A percentile compares a stretch with the other conserved stretches of the same genome.
phyloP scores from a whole-genome alignment of 2,888 invertebrate genomes.

The Epinotia nisella region DNA sequence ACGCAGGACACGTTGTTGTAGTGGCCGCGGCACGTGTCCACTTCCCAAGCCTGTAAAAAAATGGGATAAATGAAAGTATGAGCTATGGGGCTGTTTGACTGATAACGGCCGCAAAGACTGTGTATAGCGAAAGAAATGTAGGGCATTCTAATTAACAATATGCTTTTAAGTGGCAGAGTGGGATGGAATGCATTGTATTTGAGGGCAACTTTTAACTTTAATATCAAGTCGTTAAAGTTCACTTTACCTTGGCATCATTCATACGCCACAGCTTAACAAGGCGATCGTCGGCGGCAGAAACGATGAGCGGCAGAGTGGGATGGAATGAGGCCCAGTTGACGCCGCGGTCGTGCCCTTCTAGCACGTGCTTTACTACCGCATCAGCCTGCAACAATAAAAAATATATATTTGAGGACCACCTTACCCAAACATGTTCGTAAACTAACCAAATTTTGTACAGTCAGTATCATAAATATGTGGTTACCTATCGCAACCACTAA shows the following conservation, averaged over 20 bases:
- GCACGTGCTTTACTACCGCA: conserved; percentile 95
- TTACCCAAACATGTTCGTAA: too few relatives aligned
- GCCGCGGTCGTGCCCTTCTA: conserved; percentile 98
- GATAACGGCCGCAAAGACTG: too few relatives aligned
- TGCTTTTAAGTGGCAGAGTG: conserved; percentile 81
- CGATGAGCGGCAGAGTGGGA: conserved; percentile 96
- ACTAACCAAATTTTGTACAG: too few relatives aligned
- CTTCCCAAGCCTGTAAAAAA: conserved; percentile 94
- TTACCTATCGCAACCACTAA: too few relatives aligned
- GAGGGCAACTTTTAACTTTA: not conserved
- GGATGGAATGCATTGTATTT: conserved; percentile 82
- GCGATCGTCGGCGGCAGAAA: conserved; percentile 99
- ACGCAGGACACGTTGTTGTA: conserved; percentile 99
- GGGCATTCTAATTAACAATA: too few relatives aligned
- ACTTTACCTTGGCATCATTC: conserved; percentile 94
- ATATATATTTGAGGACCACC: too few relatives aligned
- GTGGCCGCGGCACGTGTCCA: conserved; percentile 99
- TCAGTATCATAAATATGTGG: too few relatives aligned
- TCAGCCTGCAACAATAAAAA: conserved; percentile 86
- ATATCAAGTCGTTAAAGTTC: not conserved
- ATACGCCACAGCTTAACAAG: conserved; percentile 99
- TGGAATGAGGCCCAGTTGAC: conserved; percentile 99
- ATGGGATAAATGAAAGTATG: not conserved
- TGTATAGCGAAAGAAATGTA: too few relatives aligned
- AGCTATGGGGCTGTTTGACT: too few relatives aligned